phyloP scores from a whole-genome alignment of 1,140 invertebrate genomes.

The Bactericera cockerelli region DNA sequence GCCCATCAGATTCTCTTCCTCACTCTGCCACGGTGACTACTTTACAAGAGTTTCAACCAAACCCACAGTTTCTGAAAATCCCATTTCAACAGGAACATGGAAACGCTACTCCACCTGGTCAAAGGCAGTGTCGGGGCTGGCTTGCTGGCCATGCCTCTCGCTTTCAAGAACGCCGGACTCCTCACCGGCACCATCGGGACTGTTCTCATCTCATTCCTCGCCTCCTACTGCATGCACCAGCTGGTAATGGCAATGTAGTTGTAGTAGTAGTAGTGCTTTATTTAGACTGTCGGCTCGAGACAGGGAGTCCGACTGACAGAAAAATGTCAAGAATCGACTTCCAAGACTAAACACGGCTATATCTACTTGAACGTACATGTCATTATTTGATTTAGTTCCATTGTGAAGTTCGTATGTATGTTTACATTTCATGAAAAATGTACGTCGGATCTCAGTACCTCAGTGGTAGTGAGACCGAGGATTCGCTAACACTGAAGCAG shows the following conservation, averaged over 20 bases:
- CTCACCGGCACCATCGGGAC: slow-evolving; percentile 39
- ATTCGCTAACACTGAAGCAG: too few relatives aligned
- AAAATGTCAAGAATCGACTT: slow-evolving; percentile 2
- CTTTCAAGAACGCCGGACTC: slow-evolving; percentile 53
- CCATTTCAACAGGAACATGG: slow-evolving; percentile 44
- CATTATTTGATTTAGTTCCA: too few relatives aligned
- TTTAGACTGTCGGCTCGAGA: too few relatives aligned
- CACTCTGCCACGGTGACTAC: too few relatives aligned
- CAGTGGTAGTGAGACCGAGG: too few relatives aligned
- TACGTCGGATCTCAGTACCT: too few relatives aligned
- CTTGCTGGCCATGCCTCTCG: slow-evolving; percentile 61
- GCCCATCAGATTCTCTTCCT: too few relatives aligned
- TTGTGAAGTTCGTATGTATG: too few relatives aligned
- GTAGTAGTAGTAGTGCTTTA: background rate
- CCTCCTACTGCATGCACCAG: slow-evolving; percentile 49
- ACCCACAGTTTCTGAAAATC: too few relatives aligned
- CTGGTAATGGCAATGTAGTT: slow-evolving; percentile 37
- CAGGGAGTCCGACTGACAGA: background rate
- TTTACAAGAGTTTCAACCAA: too few relatives aligned
- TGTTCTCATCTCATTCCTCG: slow-evolving; percentile 39
- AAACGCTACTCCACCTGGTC: slow-evolving; percentile 49
- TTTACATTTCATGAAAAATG: too few relatives aligned
- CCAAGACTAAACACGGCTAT: background rate
- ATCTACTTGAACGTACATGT: background rate
- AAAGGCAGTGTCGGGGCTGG: slow-evolving; percentile 63